phyloP scores from a whole-genome alignment of 2,888 invertebrate genomes.

The Eilema caniola region DNA sequence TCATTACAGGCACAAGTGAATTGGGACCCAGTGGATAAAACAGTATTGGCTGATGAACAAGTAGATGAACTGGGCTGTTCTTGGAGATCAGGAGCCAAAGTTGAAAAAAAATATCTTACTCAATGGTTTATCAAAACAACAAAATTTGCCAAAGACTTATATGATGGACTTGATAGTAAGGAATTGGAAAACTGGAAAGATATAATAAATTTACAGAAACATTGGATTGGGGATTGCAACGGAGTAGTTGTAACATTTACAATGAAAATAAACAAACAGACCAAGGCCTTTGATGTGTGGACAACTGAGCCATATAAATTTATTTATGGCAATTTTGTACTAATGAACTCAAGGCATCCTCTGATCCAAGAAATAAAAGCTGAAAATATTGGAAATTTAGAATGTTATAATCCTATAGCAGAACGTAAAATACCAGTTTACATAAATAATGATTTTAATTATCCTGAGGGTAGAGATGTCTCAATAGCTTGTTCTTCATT shows the following conservation, averaged over 20 bases:
- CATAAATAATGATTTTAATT: slow-evolving; percentile 88
- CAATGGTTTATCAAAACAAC: slow-evolving; percentile 99
- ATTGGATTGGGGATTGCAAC: slow-evolving; percentile 96
- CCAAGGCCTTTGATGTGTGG: slow-evolving; percentile 88
- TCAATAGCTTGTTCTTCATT: slow-evolving; percentile 90
- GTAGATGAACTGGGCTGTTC: slow-evolving; percentile 96
- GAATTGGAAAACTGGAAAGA: slow-evolving; percentile 93
- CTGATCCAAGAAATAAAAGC: slow-evolving; percentile 63
- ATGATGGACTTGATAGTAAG: slow-evolving; percentile 90
- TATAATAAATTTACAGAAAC: slow-evolving; percentile 93
- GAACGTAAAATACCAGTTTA: slow-evolving; percentile 88
- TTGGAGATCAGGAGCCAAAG: slow-evolving; percentile 98
- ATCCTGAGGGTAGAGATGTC: slow-evolving; percentile 89
- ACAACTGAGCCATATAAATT: slow-evolving; percentile 91
- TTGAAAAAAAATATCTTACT: slow-evolving; percentile 94
- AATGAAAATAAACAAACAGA: slow-evolving; percentile 66
- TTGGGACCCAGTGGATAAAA: slow-evolving; percentile 99
- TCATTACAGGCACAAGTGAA: slow-evolving; percentile 95
- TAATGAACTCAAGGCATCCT: slow-evolving; percentile 79
- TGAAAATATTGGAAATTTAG: slow-evolving; percentile 46
- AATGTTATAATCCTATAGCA: slow-evolving; percentile 91
- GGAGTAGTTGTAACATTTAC: slow-evolving; percentile 91
- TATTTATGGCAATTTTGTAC: slow-evolving; percentile 90
- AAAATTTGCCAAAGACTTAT: slow-evolving; percentile 90
- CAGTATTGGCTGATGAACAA: slow-evolving; percentile 99